Evolutionary conservation across 2,888 invertebrate species (phyloP), one percentile per base, ranked within the genome.

Genomic region (Pyralis farinalis): DNA sequence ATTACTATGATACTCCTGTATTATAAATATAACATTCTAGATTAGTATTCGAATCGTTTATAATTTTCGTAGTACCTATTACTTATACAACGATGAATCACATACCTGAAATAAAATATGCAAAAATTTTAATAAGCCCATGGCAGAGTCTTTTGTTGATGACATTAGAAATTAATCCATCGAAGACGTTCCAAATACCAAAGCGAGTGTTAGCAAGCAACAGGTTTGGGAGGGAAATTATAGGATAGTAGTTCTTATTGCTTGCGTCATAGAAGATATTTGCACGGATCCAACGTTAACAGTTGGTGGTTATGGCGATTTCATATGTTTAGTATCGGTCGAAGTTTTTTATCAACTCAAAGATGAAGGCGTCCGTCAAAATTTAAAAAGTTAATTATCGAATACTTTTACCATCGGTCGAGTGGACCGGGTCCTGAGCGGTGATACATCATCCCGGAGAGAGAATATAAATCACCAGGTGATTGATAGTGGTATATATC

Each of bases 361-460:
- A 75, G 65, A 79, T 82, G 75, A 77, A 80, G 81, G 83, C 70
- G 82, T 83, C 78, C 74, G 72, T 87, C 85, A 83, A 82, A 81
- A 72, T 81, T 78, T 77, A 75, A 87, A 87, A 86, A 86, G 86
- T 88, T 88, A 88, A 88, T 88, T 88, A 88, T 82, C 78, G 71
- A 74, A 82, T 78, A 77, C 80, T 82, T 75, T 78, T 73, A 71
- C 76, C 71, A 69, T 58, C 66, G 66, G 64, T 65, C 60, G 64
- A 60, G 70, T 67, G 65, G 57, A 32, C 59, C 64, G 61, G 56
- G 63, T 68, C 63, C 63, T 45, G 58, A 49, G 43, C 70, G 64
- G 73, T 67, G 79, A 87, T 87, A 81, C 84, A 88, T 88, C 87
- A 88, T 84, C 75, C 76, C 67, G 51, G 63, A 55, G 63, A 63